Evolutionary conservation across 2,113 vertebrate genomes (phyloP).

Genomic region (Phyllopteryx taeniolatus): DNA sequence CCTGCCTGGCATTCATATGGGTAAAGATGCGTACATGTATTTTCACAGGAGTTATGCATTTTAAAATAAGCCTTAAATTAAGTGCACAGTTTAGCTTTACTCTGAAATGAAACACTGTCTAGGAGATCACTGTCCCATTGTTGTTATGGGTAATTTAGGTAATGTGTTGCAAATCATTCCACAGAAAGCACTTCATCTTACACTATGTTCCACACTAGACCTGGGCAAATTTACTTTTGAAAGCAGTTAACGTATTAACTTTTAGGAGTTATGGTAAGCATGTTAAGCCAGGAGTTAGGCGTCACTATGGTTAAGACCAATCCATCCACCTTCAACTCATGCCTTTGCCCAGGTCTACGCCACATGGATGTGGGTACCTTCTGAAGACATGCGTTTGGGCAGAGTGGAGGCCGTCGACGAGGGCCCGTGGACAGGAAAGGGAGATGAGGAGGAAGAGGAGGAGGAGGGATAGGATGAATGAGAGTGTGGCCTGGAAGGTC

Average conservation of each 20-base stretch:
- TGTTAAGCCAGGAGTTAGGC: slow-evolving; percentile 1
- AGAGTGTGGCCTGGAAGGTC: slow-evolving; percentile 97
- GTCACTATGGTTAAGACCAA: slow-evolving; percentile 14
- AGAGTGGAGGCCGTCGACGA: slow-evolving; percentile 91
- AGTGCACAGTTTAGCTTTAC: background rate
- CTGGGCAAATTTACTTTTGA: slow-evolving; percentile 55
- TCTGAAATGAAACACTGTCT: background rate
- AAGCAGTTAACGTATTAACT: slow-evolving; percentile 9
- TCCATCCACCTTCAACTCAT: slow-evolving; percentile 48
- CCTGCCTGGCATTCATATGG: background rate
- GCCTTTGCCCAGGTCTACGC: slow-evolving; percentile 66
- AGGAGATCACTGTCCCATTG: background rate
- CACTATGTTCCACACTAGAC: slow-evolving; percentile 56
- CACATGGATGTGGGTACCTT: slow-evolving; percentile 87
- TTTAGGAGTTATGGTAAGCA: no score
- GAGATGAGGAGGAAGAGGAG: slow-evolving; percentile 81
- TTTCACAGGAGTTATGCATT: background rate
- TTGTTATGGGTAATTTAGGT: background rate
- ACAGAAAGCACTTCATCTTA: slow-evolving; percentile 34
- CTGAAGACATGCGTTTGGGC: slow-evolving; percentile 99
- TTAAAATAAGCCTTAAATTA: background rate
- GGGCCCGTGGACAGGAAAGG: slow-evolving; percentile 94
- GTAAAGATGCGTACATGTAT: background rate
- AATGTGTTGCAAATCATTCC: slow-evolving; percentile 20
- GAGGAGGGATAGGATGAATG: slow-evolving; percentile 93